These are phyloP conservation scores for Magallana angulata DNA, from an alignment of 1,140 invertebrate genomes.

Conservation along the genomic window DNA sequence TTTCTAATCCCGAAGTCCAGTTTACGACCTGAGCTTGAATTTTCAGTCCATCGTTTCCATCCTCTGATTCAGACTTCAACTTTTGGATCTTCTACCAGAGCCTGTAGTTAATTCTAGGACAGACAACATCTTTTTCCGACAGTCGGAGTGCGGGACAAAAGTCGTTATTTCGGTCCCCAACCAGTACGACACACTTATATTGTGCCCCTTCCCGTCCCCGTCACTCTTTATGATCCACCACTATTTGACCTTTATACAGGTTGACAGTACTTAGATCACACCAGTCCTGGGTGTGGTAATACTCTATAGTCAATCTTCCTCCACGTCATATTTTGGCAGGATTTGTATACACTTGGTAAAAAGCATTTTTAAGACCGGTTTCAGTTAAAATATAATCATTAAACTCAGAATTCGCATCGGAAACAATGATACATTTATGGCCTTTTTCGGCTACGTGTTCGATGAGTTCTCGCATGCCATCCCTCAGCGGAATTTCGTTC, in stretches of 20 bases:
- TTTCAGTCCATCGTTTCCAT: conserved; percentile 47
- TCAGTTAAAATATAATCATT: conserved; percentile 85
- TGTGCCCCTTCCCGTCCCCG: conserved; percentile 80
- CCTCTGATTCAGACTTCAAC: conserved; percentile 42
- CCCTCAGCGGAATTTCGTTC: conserved; percentile 82
- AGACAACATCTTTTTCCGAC: conserved; percentile 84
- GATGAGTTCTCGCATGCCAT: conserved; percentile 84
- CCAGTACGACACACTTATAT: conserved; percentile 84
- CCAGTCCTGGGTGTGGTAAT: conserved; percentile 86
- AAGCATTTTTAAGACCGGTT: conserved; percentile 81
- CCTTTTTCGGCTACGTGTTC: conserved; percentile 80
- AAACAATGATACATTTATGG: conserved; percentile 88
- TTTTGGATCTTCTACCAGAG: conserved; percentile 70
- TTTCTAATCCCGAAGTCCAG: conserved; percentile 72
- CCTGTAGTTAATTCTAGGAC: conserved; percentile 83
- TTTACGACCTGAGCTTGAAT: conserved; percentile 69
- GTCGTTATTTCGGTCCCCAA: conserved; percentile 90
- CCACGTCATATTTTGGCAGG: conserved; percentile 85
- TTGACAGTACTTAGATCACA: conserved; percentile 87
- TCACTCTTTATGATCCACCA: conserved; percentile 83
- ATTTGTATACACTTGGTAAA: conserved; percentile 87
- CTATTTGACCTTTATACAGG: conserved; percentile 88
- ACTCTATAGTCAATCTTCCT: conserved; percentile 83
- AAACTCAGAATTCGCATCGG: conserved; percentile 89
- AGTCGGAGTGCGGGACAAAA: conserved; percentile 87